Evolutionary conservation across 1,140 invertebrate genomes (phyloP).

Genomic region (Cydia pomonella): DNA sequence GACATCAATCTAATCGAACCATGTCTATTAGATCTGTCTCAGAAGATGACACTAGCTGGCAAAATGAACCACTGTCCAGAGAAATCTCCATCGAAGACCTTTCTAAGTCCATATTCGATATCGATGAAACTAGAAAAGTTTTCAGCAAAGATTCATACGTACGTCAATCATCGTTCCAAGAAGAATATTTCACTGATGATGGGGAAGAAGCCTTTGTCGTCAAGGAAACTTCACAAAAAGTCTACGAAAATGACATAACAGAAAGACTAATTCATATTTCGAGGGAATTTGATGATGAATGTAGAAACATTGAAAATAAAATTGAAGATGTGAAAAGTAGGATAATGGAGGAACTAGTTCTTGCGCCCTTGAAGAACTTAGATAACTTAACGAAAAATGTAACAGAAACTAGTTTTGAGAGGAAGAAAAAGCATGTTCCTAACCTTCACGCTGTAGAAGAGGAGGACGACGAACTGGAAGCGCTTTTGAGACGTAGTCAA

Average conservation of each 20-base stretch:
- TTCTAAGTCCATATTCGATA: slow-evolving; percentile 74
- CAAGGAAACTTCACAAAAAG: slow-evolving; percentile 70
- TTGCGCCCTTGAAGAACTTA: slow-evolving; percentile 56
- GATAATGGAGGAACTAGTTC: slow-evolving; percentile 68
- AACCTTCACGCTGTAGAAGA: slow-evolving; percentile 75
- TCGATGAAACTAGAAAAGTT: slow-evolving; percentile 73
- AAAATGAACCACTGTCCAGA: slow-evolving; percentile 80
- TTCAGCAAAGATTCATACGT: slow-evolving; percentile 78
- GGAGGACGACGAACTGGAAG: slow-evolving; percentile 82
- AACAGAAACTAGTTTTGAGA: slow-evolving; percentile 66
- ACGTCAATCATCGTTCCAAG: slow-evolving; percentile 75
- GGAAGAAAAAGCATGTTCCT: slow-evolving; percentile 56
- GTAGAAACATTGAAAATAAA: slow-evolving; percentile 58
- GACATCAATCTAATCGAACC: slow-evolving; percentile 76
- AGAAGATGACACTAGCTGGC: slow-evolving; percentile 83
- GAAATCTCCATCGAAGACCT: slow-evolving; percentile 82
- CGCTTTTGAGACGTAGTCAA: slow-evolving; percentile 83
- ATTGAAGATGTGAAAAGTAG: slow-evolving; percentile 68
- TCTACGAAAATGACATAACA: slow-evolving; percentile 81
- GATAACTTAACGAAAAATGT: slow-evolving; percentile 68
- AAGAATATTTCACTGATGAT: slow-evolving; percentile 70
- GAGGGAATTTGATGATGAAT: slow-evolving; percentile 70
- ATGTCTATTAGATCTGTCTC: slow-evolving; percentile 85
- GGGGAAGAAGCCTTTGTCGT: slow-evolving; percentile 71
- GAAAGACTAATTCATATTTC: slow-evolving; percentile 78